These are phyloP conservation scores for Lordiphosa fenestrarum DNA, from an alignment of 2,888 invertebrate species.

Conservation along the genomic window DNA sequence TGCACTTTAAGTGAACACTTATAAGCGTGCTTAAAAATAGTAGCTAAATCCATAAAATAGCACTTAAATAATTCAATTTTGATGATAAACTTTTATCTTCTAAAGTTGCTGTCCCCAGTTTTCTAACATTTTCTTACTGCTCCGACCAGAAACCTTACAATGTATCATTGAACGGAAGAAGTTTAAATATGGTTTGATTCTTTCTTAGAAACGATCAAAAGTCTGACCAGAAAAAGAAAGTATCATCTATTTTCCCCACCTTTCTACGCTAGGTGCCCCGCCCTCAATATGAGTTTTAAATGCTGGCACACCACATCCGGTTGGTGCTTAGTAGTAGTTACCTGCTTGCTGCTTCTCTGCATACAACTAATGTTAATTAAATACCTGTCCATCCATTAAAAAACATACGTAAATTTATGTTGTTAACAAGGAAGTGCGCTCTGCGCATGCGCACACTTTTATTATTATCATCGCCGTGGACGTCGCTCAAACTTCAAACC, in stretches of 20 bases:
- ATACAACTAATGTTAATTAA: slow-evolving; percentile 67
- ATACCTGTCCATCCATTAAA: slow-evolving; percentile 69
- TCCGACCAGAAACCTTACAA: too few relatives aligned
- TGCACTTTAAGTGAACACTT: too few relatives aligned
- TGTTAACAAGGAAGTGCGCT: slow-evolving; percentile 73
- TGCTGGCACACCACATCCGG: slow-evolving; percentile 52
- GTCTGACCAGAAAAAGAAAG: slow-evolving; percentile 8
- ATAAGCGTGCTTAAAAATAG: too few relatives aligned
- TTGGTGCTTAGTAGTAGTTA: slow-evolving; percentile 26
- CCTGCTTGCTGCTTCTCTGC: slow-evolving; percentile 20
- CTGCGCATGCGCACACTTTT: slow-evolving; percentile 71
- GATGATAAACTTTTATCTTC: too few relatives aligned
- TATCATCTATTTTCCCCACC: slow-evolving; percentile 13
- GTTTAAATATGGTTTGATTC: too few relatives aligned
- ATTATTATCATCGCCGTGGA: slow-evolving; percentile 54
- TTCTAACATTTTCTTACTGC: too few relatives aligned
- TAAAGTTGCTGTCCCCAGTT: too few relatives aligned
- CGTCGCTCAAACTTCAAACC: slow-evolving; percentile 48
- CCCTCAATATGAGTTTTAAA: slow-evolving; percentile 20
- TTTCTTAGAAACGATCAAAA: too few relatives aligned
- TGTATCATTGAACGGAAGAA: too few relatives aligned
- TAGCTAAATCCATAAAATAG: too few relatives aligned
- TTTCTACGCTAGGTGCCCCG: slow-evolving; percentile 11
- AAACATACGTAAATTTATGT: slow-evolving; percentile 74
- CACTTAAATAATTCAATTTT: too few relatives aligned